Conservation (phyloP, 2,888 invertebrate genomes). For the Penaeus monodon region DNA sequence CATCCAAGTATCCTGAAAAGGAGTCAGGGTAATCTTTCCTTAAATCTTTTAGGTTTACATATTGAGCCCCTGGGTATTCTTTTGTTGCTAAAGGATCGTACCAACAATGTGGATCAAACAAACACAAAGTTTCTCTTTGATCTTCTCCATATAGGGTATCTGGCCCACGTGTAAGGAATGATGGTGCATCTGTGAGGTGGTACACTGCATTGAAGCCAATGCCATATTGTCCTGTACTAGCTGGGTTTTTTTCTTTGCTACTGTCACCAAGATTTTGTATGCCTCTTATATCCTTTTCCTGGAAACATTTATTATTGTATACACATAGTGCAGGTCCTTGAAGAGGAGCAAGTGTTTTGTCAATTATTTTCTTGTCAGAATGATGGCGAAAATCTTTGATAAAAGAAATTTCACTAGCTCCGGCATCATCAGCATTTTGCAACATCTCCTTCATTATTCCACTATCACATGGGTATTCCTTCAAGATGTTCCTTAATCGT, state of each 20-base stretch:
- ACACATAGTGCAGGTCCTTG: constrained; percentile 40
- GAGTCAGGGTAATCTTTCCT: constrained; percentile 36
- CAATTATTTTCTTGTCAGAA: constrained; percentile 24
- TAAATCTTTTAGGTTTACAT: constrained; percentile 19
- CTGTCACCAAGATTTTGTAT: constrained; percentile 49
- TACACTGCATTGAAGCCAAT: constrained; percentile 50
- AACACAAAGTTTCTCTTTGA: constrained; percentile 29
- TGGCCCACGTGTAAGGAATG: constrained; percentile 41
- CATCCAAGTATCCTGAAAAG: constrained; percentile 32
- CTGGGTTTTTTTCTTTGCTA: constrained; percentile 27
- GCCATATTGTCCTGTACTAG: constrained; percentile 45
- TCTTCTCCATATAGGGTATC: constrained; percentile 1
- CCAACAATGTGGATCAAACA: constrained; percentile 51
- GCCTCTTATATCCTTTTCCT: constrained; percentile 25
- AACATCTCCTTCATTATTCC: constrained; percentile 46
- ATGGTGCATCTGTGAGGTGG: constrained; percentile 46
- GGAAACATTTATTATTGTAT: constrained; percentile 44
- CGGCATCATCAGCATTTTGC: constrained; percentile 52
- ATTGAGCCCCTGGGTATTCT: constrained; percentile 28
- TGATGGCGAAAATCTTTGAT: constrained; percentile 31
- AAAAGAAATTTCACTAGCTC: constrained; percentile 36
- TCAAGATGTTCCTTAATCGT: constrained; percentile 26
- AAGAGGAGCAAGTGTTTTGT: constrained; percentile 24
- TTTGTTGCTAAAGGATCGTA: constrained; percentile 31
- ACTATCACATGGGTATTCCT: constrained; percentile 37